A percentile compares a stretch with the other conserved stretches of the same genome.
Evolutionary conservation across 2,113 vertebrate species (phyloP).

Genomic region (Daboia siamensis): DNA sequence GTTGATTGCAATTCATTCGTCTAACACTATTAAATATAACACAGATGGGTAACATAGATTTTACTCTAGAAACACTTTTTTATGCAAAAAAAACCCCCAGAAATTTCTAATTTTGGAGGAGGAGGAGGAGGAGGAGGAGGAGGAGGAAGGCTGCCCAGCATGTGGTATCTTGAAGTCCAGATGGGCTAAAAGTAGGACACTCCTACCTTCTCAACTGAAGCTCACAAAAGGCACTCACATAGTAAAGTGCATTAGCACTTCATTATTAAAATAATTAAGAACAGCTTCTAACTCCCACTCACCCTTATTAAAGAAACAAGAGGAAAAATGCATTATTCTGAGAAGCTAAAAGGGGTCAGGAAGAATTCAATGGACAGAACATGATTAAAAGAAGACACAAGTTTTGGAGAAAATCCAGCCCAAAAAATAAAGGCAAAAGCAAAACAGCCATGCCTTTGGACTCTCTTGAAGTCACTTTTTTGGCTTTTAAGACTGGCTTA

Average conservation of each 20-base stretch:
- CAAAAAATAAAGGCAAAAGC: constrained; percentile 27
- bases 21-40: not conserved
- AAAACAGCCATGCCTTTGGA: constrained; percentile 19
- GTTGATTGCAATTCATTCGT: not conserved
- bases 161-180: not conserved
- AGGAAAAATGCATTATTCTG: constrained; percentile 54
- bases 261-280: constrained; percentile 63
- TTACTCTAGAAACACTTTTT: not conserved
- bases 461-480: constrained; percentile 17
- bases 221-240: constrained; percentile 38
- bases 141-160: not conserved
- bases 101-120: not conserved
- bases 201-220: constrained; percentile 21
- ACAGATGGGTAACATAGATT: not conserved
- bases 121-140: not conserved
- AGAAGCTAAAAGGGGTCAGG: constrained; percentile 36
- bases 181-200: constrained; percentile 26
- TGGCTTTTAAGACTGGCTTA: not conserved
- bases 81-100: not conserved
- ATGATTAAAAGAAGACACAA: constrained; percentile 35
- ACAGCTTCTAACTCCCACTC: constrained; percentile 53
- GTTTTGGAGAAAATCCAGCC: constrained; percentile 53
- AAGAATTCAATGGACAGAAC: constrained; percentile 21
- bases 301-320: constrained; percentile 50
- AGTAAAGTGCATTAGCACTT: constrained; percentile 54